These are phyloP conservation scores for Aelia acuminata DNA, from an alignment of 2,888 invertebrate species.

Conservation along the genomic window DNA sequence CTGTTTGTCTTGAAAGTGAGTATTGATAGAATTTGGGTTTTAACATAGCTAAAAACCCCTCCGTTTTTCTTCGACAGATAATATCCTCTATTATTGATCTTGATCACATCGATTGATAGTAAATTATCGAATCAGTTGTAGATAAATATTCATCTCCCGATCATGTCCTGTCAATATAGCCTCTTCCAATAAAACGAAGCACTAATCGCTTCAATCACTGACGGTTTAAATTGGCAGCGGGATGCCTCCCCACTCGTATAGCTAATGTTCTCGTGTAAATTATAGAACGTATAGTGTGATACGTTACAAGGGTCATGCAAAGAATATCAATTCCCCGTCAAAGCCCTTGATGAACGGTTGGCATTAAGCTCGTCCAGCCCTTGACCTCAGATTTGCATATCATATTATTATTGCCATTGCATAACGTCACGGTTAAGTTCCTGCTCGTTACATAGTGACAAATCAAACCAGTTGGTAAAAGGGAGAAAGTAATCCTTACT, in stretches of 20 bases:
- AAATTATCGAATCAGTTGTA: not conserved
- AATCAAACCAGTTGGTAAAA: not conserved
- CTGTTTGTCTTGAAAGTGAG: too few species aligned
- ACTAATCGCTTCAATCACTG: not conserved
- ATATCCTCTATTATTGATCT: too few species aligned
- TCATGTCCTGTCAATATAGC: not conserved
- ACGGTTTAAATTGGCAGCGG: not conserved
- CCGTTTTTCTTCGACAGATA: too few species aligned
- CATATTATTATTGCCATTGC: not conserved
- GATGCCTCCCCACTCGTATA: not conserved
- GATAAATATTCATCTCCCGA: not conserved
- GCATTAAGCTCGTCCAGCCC: not conserved
- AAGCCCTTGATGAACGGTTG: not conserved
- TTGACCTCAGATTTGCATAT: not conserved
- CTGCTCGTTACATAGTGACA: not conserved
- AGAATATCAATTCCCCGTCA: slow-evolving; percentile 5
- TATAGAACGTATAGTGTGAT: not conserved
- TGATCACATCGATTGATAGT: too few species aligned
- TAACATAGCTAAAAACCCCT: too few species aligned
- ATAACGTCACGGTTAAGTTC: not conserved
- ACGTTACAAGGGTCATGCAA: not conserved
- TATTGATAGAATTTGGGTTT: too few species aligned
- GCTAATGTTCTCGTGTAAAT: not conserved
- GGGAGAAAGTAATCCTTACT: too few species aligned
- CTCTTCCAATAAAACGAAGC: not conserved